Evolutionary conservation across 2,888 invertebrate species (phyloP).

Genomic region (Stenichneumon culpator): DNA sequence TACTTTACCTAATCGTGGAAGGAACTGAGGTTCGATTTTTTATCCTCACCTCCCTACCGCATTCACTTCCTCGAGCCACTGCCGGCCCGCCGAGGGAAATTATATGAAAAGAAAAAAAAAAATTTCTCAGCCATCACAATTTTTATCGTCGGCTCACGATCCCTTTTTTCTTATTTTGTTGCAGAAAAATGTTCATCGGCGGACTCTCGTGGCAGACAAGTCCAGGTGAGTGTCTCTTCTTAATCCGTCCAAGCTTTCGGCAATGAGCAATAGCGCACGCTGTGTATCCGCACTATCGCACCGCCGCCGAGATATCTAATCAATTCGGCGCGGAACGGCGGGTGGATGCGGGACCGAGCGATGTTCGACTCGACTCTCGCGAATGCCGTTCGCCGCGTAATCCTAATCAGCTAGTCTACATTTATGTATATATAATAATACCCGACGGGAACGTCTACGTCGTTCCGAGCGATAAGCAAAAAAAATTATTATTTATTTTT

Average conservation of each 20-base stretch:
- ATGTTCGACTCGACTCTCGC: slow-evolving; percentile 6
- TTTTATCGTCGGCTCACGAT: slow-evolving; percentile 70
- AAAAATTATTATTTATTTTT: neutral
- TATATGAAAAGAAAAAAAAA: neutral
- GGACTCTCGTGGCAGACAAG: slow-evolving; percentile 99
- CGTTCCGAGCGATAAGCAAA: slow-evolving; percentile 38
- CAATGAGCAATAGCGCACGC: neutral
- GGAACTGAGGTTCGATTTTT: no score
- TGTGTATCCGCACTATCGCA: slow-evolving; percentile 14
- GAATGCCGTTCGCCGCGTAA: slow-evolving; percentile 6
- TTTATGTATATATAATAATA: slow-evolving; percentile 17
- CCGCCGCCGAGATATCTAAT: slow-evolving; percentile 59
- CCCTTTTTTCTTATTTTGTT: slow-evolving; percentile 89
- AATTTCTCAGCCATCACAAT: no score
- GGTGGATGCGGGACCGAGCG: slow-evolving; percentile 1
- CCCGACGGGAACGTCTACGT: neutral
- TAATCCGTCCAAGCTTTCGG: neutral
- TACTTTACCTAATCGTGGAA: no score
- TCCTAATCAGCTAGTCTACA: slow-evolving; percentile 37
- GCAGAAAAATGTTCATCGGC: slow-evolving; percentile 99
- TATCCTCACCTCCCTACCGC: slow-evolving; percentile 62
- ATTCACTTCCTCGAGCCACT: slow-evolving; percentile 75
- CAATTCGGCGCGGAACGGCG: slow-evolving; percentile 41
- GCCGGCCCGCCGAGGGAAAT: slow-evolving; percentile 70
- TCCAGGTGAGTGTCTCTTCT: slow-evolving; percentile 92